phyloP scores from a whole-genome alignment of 2,888 invertebrate species.

The Dermolepida albohirtum region DNA sequence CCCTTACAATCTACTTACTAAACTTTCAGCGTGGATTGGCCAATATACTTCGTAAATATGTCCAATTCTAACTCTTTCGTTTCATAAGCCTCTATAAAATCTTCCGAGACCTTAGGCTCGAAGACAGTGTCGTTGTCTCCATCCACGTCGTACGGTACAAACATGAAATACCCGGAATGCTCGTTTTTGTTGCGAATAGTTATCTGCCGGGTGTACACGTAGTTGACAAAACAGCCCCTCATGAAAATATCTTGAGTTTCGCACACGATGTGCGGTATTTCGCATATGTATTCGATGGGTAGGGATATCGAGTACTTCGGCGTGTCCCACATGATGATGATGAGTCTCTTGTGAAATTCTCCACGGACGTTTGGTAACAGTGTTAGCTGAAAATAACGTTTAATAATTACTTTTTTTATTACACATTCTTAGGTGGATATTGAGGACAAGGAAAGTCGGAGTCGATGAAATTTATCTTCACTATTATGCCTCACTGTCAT shows the following conservation, averaged over 20 bases:
- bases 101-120: constrained; percentile 58
- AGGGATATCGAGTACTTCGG: constrained; percentile 68
- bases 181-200: constrained; percentile 65
- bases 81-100: constrained; percentile 66
- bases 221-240: constrained; percentile 72
- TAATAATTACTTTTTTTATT: no score
- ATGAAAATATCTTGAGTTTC: constrained; percentile 68
- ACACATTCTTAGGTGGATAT: no score
- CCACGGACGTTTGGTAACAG: constrained; percentile 66
- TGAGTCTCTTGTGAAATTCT: constrained; percentile 46
- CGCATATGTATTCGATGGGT: constrained; percentile 68
- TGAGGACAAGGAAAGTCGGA: no score
- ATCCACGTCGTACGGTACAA: constrained; percentile 29
- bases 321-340: constrained; percentile 70
- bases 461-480: no score
- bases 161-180: constrained; percentile 65
- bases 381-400: constrained; percentile 65
- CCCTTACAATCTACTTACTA: constrained; percentile 35
- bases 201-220: constrained; percentile 67
- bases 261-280: constrained; percentile 66
- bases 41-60: constrained; percentile 49
- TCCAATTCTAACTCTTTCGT: constrained; percentile 62
- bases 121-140: constrained; percentile 12
- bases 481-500: no score
- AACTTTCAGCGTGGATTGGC: constrained; percentile 37